Evolutionary conservation across 2,113 vertebrate genomes (phyloP).

Genomic region (Pelusios castaneus): DNA sequence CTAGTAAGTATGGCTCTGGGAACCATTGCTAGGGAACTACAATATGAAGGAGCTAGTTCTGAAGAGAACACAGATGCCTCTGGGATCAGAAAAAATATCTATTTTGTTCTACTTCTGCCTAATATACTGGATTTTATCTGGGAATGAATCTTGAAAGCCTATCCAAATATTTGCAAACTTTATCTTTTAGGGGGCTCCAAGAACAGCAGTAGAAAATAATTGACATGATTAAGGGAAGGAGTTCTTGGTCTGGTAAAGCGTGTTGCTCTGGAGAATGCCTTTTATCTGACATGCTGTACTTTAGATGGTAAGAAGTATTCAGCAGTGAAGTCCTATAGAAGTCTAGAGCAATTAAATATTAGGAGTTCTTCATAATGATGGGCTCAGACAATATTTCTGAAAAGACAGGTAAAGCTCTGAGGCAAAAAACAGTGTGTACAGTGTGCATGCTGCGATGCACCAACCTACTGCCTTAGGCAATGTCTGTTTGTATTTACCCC

Average conservation of each 20-base stretch:
- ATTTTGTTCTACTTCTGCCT: neutral
- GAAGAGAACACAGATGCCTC: neutral
- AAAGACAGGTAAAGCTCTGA: neutral
- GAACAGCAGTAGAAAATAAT: neutral
- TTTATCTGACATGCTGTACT: neutral
- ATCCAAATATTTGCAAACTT: neutral
- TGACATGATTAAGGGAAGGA: neutral
- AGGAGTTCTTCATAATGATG: constrained; percentile 6
- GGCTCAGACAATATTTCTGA: neutral
- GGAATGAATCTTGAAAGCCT: neutral
- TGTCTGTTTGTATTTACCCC: neutral
- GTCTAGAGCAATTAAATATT: constrained; percentile 28
- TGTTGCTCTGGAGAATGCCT: neutral
- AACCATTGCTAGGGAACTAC: neutral
- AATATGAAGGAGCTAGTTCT: neutral
- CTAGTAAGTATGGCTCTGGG: neutral
- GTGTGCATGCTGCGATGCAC: neutral
- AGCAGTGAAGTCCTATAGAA: neutral
- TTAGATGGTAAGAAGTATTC: neutral
- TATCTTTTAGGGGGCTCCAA: neutral
- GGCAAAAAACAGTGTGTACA: neutral
- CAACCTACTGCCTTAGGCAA: neutral
- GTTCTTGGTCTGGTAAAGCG: neutral
- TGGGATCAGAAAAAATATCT: neutral
- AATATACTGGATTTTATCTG: neutral